Conservation (phyloP, 2,888 invertebrate species). For the Ferrisia virgata region DNA sequence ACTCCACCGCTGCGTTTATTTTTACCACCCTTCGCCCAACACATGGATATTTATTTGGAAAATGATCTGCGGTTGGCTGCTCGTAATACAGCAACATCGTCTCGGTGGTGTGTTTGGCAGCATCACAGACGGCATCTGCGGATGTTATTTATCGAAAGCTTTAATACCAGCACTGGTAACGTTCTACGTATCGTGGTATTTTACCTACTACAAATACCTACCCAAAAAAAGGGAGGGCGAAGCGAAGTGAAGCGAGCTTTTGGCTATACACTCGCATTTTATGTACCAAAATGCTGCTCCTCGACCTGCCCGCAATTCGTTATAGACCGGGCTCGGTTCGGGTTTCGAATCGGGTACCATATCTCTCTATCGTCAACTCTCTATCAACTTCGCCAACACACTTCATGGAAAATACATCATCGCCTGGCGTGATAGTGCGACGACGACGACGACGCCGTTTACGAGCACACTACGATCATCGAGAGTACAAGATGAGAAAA, state of each 20-base stretch:
- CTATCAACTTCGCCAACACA: conserved; percentile 24
- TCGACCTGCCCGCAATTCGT: neutral
- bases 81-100: neutral
- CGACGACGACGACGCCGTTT: neutral
- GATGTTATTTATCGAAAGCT: conserved; percentile 38
- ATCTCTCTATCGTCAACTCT: conserved; percentile 31
- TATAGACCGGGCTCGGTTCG: no score
- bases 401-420: conserved; percentile 30
- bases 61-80: conserved; percentile 37
- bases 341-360: no score
- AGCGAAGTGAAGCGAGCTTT: neutral
- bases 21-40: neutral
- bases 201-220: no score
- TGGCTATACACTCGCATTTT: no score
- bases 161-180: neutral
- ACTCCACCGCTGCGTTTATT: neutral
- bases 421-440: neutral
- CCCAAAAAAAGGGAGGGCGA: neutral
- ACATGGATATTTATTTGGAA: conserved; percentile 29
- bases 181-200: neutral
- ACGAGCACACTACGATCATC: neutral
- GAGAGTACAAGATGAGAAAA: no score
- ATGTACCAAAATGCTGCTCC: no score
- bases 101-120: neutral
- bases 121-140: neutral